Percentiles rank a stretch among this genome's conserved stretches.
These are phyloP conservation scores for Eulemur rufifrons DNA, from an alignment of 2,113 vertebrate genomes.

Conservation along the genomic window DNA sequence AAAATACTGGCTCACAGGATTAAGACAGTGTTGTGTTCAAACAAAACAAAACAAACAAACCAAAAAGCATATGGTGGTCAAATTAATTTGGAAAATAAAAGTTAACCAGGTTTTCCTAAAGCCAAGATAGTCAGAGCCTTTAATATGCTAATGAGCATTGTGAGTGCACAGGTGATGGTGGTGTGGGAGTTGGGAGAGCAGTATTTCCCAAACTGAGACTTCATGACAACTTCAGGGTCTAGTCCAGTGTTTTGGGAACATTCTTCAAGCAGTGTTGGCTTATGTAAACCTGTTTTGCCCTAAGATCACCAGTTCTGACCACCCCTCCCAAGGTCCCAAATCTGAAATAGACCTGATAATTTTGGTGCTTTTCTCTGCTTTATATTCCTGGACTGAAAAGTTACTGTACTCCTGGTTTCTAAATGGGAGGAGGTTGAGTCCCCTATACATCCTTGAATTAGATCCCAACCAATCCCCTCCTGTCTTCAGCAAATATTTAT, in stretches of 20 bases:
- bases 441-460: neutral
- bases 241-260: neutral
- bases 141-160: neutral
- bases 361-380: neutral
- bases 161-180: neutral
- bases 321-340: neutral
- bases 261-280: neutral
- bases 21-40: neutral
- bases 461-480: neutral
- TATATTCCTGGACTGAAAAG: neutral
- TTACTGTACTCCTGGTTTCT: neutral
- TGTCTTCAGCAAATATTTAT: neutral
- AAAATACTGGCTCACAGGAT: neutral
- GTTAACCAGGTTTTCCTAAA: neutral
- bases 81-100: conserved; percentile 6
- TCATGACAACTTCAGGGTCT: neutral
- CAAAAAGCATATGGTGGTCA: neutral
- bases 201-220: neutral
- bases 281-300: neutral
- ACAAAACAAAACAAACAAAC: neutral
- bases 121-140: neutral
- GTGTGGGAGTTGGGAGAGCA: neutral
- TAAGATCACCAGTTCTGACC: neutral
- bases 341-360: neutral
- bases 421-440: neutral